Evolutionary conservation across 2,797 vertebrate species (phyloP).

Genomic region (Melanotaenia nigrans): DNA sequence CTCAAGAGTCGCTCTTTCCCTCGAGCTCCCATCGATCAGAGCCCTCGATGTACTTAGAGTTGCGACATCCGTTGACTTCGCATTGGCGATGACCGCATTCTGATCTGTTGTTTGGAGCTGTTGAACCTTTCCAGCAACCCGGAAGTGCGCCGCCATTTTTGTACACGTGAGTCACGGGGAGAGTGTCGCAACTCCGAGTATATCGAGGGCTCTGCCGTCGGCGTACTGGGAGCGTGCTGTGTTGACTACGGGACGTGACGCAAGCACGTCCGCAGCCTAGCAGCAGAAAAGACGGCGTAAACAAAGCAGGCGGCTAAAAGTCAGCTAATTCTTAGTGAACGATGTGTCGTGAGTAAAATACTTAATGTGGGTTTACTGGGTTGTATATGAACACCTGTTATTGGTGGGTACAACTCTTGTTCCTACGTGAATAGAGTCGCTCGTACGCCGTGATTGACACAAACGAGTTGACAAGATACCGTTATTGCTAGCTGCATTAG

Average conservation of each 20-base stretch:
- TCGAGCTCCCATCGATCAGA: no score
- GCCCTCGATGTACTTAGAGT: no score
- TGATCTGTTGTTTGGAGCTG: no score
- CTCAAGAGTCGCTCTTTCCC: no score
- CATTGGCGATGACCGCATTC: no score
- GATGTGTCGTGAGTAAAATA: background rate
- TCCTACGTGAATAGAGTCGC: accelerated
- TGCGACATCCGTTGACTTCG: no score
- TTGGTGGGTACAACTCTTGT: accelerated
- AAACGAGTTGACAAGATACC: background rate
- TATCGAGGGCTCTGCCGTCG: no score
- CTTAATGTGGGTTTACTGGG: accelerated
- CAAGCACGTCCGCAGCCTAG: constrained; percentile 69
- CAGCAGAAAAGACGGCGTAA: constrained; percentile 72
- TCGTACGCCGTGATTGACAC: no score
- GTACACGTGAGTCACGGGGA: no score
- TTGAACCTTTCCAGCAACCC: no score
- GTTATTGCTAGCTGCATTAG: constrained; percentile 42
- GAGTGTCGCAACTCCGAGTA: no score
- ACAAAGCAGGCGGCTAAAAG: constrained; percentile 54
- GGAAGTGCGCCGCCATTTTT: no score
- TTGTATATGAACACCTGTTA: accelerated
- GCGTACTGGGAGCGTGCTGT: background rate
- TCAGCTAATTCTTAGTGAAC: constrained; percentile 36
- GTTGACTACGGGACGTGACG: constrained; percentile 37